Conservation (phyloP, 2,888 invertebrate genomes). For the Acronicta aceris region DNA sequence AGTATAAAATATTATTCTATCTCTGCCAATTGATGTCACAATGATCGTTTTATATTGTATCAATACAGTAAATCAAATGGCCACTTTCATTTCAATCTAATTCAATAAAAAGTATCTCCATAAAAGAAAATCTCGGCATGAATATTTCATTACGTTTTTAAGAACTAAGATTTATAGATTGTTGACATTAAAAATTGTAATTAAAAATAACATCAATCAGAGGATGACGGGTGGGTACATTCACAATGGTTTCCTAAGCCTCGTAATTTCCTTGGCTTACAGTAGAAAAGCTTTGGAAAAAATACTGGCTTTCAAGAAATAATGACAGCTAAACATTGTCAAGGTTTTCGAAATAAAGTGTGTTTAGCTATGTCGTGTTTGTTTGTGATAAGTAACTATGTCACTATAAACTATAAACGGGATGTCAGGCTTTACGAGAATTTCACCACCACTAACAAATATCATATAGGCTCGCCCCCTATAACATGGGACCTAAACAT, state of each 20-base stretch:
- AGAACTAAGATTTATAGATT: constrained; percentile 75
- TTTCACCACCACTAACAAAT: too few species aligned
- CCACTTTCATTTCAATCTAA: constrained; percentile 35
- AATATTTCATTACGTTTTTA: constrained; percentile 67
- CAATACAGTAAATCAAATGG: constrained; percentile 16
- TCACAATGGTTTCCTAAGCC: constrained; percentile 71
- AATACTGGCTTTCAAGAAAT: constrained; percentile 21
- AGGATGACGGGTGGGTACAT: constrained; percentile 50
- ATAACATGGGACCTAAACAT: too few species aligned
- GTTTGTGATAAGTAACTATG: too few species aligned
- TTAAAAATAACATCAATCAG: constrained; percentile 82
- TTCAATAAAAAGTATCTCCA: constrained; percentile 32
- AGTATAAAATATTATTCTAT: too few species aligned
- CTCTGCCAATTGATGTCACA: too few species aligned
- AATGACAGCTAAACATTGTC: constrained; percentile 40
- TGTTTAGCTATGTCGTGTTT: too few species aligned
- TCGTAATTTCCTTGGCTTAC: constrained; percentile 60
- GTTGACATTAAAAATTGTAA: constrained; percentile 81
- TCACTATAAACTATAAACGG: too few species aligned
- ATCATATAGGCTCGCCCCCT: too few species aligned
- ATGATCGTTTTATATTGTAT: constrained; percentile 1
- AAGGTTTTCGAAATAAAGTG: constrained; percentile 29
- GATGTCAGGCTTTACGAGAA: too few species aligned
- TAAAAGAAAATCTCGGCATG: constrained; percentile 46
- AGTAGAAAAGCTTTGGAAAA: constrained; percentile 51